Conservation (phyloP, 1,140 invertebrate species). For the Camponotus pennsylvanicus region DNA sequence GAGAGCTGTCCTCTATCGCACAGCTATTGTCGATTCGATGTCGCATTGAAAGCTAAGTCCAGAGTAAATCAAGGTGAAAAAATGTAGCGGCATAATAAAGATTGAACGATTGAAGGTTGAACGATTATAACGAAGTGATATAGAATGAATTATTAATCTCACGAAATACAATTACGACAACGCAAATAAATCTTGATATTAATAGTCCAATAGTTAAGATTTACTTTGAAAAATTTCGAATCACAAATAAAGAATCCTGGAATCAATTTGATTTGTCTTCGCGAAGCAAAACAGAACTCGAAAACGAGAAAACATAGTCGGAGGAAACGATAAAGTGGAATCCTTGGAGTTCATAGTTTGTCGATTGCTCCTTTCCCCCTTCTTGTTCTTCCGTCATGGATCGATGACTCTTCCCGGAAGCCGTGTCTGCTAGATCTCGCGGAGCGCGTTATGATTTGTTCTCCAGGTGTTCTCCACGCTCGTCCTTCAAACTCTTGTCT, state of each 20-base stretch:
- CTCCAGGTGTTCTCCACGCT: slow-evolving; percentile 67
- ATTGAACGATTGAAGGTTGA: background rate
- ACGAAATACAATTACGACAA: slow-evolving; percentile 30
- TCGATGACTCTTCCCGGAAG: slow-evolving; percentile 82
- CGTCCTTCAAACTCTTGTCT: slow-evolving; percentile 68
- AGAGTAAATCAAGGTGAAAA: slow-evolving; percentile 25
- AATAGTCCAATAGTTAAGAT: background rate
- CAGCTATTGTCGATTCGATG: slow-evolving; percentile 16
- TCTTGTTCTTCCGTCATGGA: slow-evolving; percentile 75
- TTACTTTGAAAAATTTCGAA: slow-evolving; percentile 14
- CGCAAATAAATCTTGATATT: slow-evolving; percentile 38
- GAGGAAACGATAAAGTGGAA: slow-evolving; percentile 32
- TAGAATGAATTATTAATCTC: slow-evolving; percentile 36
- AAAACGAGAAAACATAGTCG: background rate
- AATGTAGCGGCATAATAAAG: slow-evolving; percentile 30
- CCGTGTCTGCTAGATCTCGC: slow-evolving; percentile 66
- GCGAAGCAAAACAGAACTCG: background rate
- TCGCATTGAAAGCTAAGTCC: slow-evolving; percentile 9
- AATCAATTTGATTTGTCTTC: slow-evolving; percentile 27
- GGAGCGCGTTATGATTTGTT: slow-evolving; percentile 70
- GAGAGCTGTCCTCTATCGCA: background rate
- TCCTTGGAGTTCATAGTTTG: slow-evolving; percentile 48
- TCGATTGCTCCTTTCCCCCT: slow-evolving; percentile 59
- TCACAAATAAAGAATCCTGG: slow-evolving; percentile 1
- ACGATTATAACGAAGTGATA: slow-evolving; percentile 29